Evolutionary conservation across 2,797 vertebrate genomes (phyloP), one percentile per base, ranked within the genome.

Genomic region (Phyllotis vaccarum): DNA sequence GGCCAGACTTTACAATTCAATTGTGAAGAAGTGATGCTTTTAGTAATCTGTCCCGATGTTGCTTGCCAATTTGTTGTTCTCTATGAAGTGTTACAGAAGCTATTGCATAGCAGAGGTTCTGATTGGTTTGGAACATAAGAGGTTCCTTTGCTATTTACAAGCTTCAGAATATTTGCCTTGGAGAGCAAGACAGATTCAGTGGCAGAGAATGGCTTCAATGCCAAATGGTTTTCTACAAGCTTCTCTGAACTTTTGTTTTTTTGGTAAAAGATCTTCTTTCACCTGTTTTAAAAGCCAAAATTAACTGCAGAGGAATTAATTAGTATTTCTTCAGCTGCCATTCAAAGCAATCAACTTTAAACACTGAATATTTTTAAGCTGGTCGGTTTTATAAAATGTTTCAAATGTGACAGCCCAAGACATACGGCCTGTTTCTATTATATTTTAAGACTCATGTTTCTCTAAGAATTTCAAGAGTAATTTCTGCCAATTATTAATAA

Each of bases 71-170:
- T 90, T 76, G 22, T n/a, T 58, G 1, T 75, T 90, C 54, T 95
- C 74, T 64, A 2, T 83, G 75, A 86, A 79, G 85, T 66, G n/a
- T 24, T 58, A 13, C 79, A 94, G 70, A 54, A 64, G 92, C 49
- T 58, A 85, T 88, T 92, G 43, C 89, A 75, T 70, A 86, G 66
- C 88, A 40, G 79, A 96, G 56, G 49, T 92, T 96, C 75, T 89
- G 95, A 91, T 95, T 96, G 54, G 87, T 93, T 91, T 82, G 49
- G 80, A 95, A 34, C 81, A 82, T 64, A 56, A 29, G 91, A 86
- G n/a, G 0, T 40, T 94, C 43, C 93, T 86, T 95, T 94, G 54
- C 54, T 95, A 95, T 97, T 98, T 97, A 93, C 91, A 82, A 60
- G 82, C 90, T 85, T 96, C 62, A 90, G 64, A 92, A 89, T 95